Conservation (phyloP, 2,888 invertebrate species). For the Erebia ligea region DNA sequence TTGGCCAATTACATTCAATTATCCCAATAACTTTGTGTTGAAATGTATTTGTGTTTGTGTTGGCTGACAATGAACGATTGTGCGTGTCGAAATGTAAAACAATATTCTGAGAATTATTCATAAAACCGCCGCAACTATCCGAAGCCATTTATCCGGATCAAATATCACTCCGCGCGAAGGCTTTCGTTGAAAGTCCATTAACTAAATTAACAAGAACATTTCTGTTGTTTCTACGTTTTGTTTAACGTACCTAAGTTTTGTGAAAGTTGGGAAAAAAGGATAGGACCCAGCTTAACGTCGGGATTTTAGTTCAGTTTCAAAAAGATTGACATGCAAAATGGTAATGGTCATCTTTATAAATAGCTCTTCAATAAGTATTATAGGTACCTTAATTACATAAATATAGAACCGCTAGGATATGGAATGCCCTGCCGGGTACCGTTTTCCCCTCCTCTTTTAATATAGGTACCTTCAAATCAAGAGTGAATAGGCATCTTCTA, state of each 20-base stretch:
- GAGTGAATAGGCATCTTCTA: no score
- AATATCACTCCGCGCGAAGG: slow-evolving; percentile 20
- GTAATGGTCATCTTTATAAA: background rate
- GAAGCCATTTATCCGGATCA: slow-evolving; percentile 30
- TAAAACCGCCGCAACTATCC: slow-evolving; percentile 17
- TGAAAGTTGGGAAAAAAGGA: no score
- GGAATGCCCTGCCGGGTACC: no score
- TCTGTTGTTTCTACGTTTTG: slow-evolving; percentile 7
- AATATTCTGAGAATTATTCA: slow-evolving; percentile 32
- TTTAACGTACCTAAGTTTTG: background rate
- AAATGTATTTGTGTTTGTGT: slow-evolving; percentile 2
- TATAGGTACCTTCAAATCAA: no score
- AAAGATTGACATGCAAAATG: background rate
- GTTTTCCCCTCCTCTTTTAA: no score
- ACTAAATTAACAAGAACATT: slow-evolving; percentile 24
- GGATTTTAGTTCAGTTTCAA: background rate
- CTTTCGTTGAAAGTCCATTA: slow-evolving; percentile 17
- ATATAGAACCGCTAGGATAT: no score
- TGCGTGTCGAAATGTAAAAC: slow-evolving; percentile 33
- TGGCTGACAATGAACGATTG: slow-evolving; percentile 35
- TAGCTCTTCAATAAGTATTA: background rate
- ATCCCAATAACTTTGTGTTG: background rate
- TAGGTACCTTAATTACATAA: no score
- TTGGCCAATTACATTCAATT: background rate
- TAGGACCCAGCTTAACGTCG: no score